phyloP scores from a whole-genome alignment of 2,797 vertebrate species.

The Silurus aristotelis region DNA sequence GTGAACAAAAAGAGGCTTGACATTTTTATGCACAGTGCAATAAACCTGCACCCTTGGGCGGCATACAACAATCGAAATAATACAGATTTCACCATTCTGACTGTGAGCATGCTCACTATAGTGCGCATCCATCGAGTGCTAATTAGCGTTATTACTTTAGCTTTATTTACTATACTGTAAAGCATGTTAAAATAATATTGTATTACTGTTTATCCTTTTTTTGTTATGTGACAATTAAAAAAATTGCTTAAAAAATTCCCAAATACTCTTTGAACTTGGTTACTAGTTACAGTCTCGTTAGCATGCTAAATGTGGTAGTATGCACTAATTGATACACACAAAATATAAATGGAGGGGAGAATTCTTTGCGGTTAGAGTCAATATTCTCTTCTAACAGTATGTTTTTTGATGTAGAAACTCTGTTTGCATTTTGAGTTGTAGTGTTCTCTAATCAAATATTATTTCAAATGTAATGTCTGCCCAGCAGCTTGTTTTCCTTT shows the following conservation, averaged over 20 bases:
- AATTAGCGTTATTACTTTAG: neutral
- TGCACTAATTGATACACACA: neutral
- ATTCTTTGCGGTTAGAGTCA: neutral
- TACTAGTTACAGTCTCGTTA: neutral
- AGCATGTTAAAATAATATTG: neutral
- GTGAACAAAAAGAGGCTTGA: neutral
- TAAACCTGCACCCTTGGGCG: neutral
- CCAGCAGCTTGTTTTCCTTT: neutral
- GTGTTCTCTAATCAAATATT: neutral
- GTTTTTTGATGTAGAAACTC: neutral
- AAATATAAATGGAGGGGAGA: neutral
- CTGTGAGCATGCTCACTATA: neutral
- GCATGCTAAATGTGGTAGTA: neutral
- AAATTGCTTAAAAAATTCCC: no score
- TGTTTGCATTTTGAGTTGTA: neutral
- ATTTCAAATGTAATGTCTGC: neutral
- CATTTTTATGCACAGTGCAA: no score
- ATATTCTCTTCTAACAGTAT: neutral
- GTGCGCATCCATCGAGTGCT: neutral
- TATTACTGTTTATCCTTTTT: no score
- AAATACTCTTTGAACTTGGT: neutral
- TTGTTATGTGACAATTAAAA: no score
- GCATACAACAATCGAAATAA: neutral
- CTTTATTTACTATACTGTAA: neutral
- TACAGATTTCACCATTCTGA: neutral